These are phyloP conservation scores for Microtus montanus DNA, from an alignment of 2,113 vertebrate genomes.

Conservation along the genomic window DNA sequence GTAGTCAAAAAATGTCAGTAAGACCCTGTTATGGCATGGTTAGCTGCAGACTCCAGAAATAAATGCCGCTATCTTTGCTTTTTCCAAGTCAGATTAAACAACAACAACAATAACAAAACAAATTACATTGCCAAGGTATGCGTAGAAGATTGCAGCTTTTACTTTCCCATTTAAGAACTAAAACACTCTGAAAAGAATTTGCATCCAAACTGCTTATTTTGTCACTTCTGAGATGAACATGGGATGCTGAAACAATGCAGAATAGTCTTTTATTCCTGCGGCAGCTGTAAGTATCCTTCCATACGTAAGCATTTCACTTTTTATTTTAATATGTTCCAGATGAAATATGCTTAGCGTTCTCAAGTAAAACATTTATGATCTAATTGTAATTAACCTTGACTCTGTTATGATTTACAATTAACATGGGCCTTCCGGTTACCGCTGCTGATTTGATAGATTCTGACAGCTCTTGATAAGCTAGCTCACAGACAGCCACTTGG, in stretches of 20 bases:
- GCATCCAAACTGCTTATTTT: constrained; percentile 28
- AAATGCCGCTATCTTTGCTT: constrained; percentile 24
- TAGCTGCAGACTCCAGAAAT: constrained; percentile 24
- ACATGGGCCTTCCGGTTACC: constrained; percentile 53
- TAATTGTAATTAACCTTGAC: constrained; percentile 74
- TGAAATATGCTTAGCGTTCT: constrained; percentile 58
- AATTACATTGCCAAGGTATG: neutral
- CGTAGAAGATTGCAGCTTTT: constrained; percentile 57
- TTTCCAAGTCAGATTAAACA: neutral
- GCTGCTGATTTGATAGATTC: constrained; percentile 58
- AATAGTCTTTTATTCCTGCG: neutral
- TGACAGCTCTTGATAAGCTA: constrained; percentile 49
- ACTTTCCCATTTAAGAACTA: constrained; percentile 34
- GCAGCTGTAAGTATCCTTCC: neutral
- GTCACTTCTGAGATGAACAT: constrained; percentile 47
- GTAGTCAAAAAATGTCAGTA: neutral
- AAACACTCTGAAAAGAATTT: constrained; percentile 60
- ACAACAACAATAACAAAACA: neutral
- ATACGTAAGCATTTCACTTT: constrained; percentile 51
- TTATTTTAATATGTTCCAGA: constrained; percentile 57
- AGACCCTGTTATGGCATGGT: neutral
- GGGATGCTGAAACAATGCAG: constrained; percentile 33
- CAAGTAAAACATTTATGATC: constrained; percentile 66
- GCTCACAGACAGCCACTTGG: constrained; percentile 21
- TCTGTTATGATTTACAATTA: constrained; percentile 76